Evolutionary conservation across 1,140 invertebrate genomes (phyloP).

Genomic region (Agraylea sexmaculata): DNA sequence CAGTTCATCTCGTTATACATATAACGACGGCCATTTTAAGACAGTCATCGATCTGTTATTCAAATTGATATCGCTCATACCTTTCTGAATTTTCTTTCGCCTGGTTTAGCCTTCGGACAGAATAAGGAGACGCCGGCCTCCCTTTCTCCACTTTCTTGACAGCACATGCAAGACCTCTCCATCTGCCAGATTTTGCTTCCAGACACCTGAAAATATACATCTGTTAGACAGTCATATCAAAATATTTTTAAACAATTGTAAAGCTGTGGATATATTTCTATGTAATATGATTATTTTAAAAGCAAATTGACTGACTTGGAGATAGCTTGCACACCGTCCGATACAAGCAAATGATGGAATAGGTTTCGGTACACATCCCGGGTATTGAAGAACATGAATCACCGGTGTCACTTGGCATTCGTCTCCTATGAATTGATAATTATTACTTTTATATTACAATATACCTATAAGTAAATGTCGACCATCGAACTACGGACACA

Average conservation of each 20-base stretch:
- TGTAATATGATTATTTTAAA: not conserved
- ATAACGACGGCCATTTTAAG: too few species aligned
- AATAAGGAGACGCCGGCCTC: slow-evolving; percentile 79
- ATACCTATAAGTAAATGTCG: too few species aligned
- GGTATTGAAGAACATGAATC: slow-evolving; percentile 82
- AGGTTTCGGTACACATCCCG: slow-evolving; percentile 83
- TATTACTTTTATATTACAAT: not conserved
- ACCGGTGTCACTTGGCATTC: slow-evolving; percentile 86
- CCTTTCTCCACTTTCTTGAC: slow-evolving; percentile 84
- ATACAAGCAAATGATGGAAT: slow-evolving; percentile 89
- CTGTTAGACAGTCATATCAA: too few species aligned
- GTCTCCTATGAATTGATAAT: slow-evolving; percentile 41
- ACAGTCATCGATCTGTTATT: too few species aligned
- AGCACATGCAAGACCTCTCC: slow-evolving; percentile 89
- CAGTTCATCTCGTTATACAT: too few species aligned
- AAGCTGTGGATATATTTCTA: too few species aligned
- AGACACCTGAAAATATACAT: slow-evolving; percentile 77
- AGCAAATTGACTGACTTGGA: slow-evolving; percentile 56
- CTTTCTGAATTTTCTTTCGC: slow-evolving; percentile 76
- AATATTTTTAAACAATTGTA: too few species aligned
- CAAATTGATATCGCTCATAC: too few species aligned
- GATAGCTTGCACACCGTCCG: slow-evolving; percentile 80
- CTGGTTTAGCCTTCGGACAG: slow-evolving; percentile 78
- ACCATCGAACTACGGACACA: too few species aligned
- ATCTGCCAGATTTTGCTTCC: slow-evolving; percentile 94